Evolutionary conservation across 2,888 invertebrate genomes (phyloP).

Genomic region (Nomada lathburiana): DNA sequence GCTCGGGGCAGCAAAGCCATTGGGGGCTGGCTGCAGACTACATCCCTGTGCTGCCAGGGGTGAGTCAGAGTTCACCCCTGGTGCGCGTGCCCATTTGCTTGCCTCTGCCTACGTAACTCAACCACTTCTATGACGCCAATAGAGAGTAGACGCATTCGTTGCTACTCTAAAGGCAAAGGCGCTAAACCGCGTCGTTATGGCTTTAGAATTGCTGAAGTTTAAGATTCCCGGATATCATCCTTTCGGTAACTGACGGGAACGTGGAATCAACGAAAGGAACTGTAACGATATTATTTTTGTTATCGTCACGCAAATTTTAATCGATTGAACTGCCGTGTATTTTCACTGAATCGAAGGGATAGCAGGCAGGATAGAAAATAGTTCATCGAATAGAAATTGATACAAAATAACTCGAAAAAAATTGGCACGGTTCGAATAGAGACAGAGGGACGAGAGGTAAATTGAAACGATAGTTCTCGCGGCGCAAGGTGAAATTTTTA

Average conservation of each 20-base stretch:
- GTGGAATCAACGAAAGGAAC: not conserved
- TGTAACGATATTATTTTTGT: not conserved
- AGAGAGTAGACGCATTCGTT: slow-evolving; percentile 57
- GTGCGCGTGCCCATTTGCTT: slow-evolving; percentile 65
- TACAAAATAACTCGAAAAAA: slow-evolving; percentile 39
- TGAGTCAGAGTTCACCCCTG: slow-evolving; percentile 74
- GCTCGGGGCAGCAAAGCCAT: slow-evolving; percentile 77
- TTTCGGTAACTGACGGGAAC: not conserved
- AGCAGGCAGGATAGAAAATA: not conserved
- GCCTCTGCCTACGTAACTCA: slow-evolving; percentile 66
- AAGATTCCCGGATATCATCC: slow-evolving; percentile 9
- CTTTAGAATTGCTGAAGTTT: not conserved
- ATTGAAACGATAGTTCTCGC: slow-evolving; percentile 46
- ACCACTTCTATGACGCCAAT: slow-evolving; percentile 66
- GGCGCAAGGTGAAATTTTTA: slow-evolving; percentile 47
- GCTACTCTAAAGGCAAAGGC: slow-evolving; percentile 22
- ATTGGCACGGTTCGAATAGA: slow-evolving; percentile 30
- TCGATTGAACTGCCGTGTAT: not conserved
- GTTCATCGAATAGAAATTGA: slow-evolving; percentile 29
- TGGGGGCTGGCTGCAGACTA: slow-evolving; percentile 71
- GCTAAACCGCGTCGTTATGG: slow-evolving; percentile 5
- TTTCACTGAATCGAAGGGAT: not conserved
- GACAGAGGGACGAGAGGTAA: slow-evolving; percentile 17
- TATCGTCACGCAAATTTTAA: slow-evolving; percentile 14
- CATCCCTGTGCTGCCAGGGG: slow-evolving; percentile 67